Evolutionary conservation across 2,113 vertebrate species (phyloP).

Genomic region (Lichenostomus cassidix): DNA sequence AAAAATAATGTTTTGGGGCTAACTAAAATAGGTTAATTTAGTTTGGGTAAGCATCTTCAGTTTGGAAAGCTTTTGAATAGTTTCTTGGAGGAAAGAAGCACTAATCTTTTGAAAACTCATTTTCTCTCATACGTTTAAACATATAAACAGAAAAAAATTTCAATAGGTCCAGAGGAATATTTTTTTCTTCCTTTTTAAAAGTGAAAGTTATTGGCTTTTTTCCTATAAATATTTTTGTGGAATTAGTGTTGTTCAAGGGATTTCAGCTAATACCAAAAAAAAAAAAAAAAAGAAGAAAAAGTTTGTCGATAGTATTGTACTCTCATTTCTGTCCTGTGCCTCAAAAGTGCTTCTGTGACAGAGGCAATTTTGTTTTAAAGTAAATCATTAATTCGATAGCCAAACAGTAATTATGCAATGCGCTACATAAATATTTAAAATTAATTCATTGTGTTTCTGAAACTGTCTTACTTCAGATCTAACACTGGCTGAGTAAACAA

Average conservation of each 20-base stretch:
- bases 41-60: background rate
- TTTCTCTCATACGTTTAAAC: background rate
- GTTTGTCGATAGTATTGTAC: background rate
- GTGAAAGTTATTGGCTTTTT: background rate
- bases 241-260: background rate
- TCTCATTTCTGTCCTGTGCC: background rate
- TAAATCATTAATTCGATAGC: background rate
- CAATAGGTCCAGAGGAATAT: background rate
- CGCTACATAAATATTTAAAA: background rate
- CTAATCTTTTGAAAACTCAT: background rate
- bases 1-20: background rate
- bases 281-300: background rate
- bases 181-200: background rate
- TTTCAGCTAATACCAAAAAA: background rate
- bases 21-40: background rate
- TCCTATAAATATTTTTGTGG: background rate
- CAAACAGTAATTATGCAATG: background rate
- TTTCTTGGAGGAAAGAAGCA: background rate
- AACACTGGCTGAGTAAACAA: background rate
- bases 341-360: background rate
- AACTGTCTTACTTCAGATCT: background rate
- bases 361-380: background rate
- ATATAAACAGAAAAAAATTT: background rate
- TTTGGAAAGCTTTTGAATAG: background rate
- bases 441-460: background rate